Evolutionary conservation across 2,113 vertebrate genomes (phyloP), one percentile per base, ranked within the genome.

Genomic region (Carlito syrichta): DNA sequence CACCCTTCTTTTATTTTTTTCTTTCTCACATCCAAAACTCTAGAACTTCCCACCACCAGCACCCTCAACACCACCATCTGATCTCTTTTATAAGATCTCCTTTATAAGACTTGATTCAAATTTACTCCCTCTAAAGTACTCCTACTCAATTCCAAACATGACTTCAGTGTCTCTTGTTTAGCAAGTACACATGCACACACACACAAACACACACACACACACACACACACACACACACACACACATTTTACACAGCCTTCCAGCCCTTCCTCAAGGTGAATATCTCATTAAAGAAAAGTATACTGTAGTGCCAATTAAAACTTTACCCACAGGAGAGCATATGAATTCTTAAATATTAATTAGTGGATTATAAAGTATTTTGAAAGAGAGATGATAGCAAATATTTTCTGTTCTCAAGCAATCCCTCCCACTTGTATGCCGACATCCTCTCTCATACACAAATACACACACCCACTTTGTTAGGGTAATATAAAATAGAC

Each of bases 301-400:
- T 56, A 30, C 52, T 92, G 30, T 82, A 87, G 63, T 56, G 38
- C 79, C 23, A 45, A 73, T 0, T 52, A 87, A 92, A 90, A 71
- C 8, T 69, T 85, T 54, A 52, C 38, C 38, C 14, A 40, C 3
- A 23, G 27, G 50, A 14, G 7, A 84, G 1, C 27, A 71, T 43
- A 48, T 81, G 13, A 56, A 78, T 89, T 84, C 43, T 69, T 83
- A 86, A 89, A 89, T 94, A 95, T 92, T 86, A 97, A 86, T 81
- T 92, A 84, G 68, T 88, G 27, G 23, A 69, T 69, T 84, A 56
- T 71, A 20, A 91, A 27, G 3, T 81, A 84, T 89, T 95, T 83
- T 89, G 60, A 35, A 79, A 92, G 95, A 94, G 54, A 50, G 56
- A 89, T 60, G 16, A 45, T 60, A 94, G 50, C 32, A 81, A 95